phyloP scores from a whole-genome alignment of 2,888 invertebrate species.

The Ectemnius continuus region DNA sequence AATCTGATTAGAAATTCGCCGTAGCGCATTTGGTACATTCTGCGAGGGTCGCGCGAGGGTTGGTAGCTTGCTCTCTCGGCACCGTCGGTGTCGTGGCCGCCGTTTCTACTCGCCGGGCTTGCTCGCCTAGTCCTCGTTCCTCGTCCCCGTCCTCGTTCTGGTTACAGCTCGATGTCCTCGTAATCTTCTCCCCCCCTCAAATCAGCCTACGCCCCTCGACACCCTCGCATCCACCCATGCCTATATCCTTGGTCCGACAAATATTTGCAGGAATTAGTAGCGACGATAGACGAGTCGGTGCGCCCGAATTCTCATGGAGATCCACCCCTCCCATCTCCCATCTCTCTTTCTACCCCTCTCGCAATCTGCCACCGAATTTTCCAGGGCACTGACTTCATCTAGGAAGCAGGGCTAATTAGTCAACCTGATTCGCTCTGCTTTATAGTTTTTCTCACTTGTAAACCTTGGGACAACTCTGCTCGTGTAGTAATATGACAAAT shows the following conservation, averaged over 20 bases:
- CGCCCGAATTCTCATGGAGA: constrained; percentile 48
- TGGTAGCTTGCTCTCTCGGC: constrained; percentile 31
- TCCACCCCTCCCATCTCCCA: too few relatives aligned
- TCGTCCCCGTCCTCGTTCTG: constrained; percentile 32
- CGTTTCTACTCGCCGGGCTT: constrained; percentile 23
- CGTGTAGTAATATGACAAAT: background rate
- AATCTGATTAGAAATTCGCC: constrained; percentile 78
- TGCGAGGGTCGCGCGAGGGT: background rate
- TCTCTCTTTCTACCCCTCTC: background rate
- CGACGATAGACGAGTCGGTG: constrained; percentile 54
- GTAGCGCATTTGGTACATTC: constrained; percentile 60
- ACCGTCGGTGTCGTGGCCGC: background rate
- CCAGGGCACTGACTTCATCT: constrained; percentile 39
- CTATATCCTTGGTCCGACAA: constrained; percentile 71
- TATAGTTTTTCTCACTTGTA: constrained; percentile 20
- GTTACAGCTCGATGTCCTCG: constrained; percentile 31
- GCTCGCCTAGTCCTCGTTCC: constrained; percentile 38
- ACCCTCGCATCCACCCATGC: constrained; percentile 46
- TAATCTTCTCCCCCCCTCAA: constrained; percentile 51
- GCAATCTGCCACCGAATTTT: constrained; percentile 53
- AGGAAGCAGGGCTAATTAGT: constrained; percentile 40
- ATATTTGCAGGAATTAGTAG: constrained; percentile 74
- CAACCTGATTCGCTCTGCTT: constrained; percentile 38
- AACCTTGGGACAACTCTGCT: too few relatives aligned
- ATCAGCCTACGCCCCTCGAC: constrained; percentile 47